Percentiles rank a stretch among this genome's conserved stretches.
phyloP scores from a whole-genome alignment of 2,113 vertebrate species.

The Lichenostomus cassidix region DNA sequence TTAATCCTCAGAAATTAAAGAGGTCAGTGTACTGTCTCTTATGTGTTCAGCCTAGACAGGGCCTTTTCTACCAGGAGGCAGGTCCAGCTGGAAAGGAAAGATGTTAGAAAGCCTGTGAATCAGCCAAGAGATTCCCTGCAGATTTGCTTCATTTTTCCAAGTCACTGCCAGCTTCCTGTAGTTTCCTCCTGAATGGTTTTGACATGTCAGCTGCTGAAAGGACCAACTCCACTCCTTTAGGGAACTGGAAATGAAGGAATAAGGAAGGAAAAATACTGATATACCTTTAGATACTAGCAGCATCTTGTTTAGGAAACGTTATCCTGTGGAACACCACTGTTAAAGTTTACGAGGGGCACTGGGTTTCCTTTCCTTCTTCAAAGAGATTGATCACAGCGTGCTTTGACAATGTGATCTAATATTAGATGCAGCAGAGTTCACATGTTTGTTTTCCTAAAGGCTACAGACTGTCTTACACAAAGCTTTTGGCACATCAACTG shows the following conservation, averaged over 20 bases:
- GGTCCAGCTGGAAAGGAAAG: background rate
- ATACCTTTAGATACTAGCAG: background rate
- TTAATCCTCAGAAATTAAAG: background rate
- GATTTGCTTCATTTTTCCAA: background rate
- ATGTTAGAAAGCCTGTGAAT: background rate
- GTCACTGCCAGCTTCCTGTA: background rate
- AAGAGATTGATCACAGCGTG: background rate
- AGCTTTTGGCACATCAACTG: background rate
- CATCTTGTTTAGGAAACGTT: background rate
- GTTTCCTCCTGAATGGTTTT: background rate
- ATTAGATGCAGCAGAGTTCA: background rate
- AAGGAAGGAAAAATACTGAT: background rate
- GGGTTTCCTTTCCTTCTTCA: background rate
- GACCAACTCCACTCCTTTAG: background rate
- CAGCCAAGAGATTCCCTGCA: background rate
- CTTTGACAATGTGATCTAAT: background rate
- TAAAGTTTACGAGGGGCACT: background rate
- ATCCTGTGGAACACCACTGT: background rate
- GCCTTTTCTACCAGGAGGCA: background rate
- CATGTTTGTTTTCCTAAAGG: background rate
- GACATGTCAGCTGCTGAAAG: background rate
- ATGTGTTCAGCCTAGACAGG: background rate
- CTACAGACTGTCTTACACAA: background rate
- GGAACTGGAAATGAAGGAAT: background rate
- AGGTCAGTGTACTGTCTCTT: background rate